Evolutionary conservation across 2,797 vertebrate species (phyloP), one percentile per base, ranked within the genome.

Genomic region (Myotis vivesi): DNA sequence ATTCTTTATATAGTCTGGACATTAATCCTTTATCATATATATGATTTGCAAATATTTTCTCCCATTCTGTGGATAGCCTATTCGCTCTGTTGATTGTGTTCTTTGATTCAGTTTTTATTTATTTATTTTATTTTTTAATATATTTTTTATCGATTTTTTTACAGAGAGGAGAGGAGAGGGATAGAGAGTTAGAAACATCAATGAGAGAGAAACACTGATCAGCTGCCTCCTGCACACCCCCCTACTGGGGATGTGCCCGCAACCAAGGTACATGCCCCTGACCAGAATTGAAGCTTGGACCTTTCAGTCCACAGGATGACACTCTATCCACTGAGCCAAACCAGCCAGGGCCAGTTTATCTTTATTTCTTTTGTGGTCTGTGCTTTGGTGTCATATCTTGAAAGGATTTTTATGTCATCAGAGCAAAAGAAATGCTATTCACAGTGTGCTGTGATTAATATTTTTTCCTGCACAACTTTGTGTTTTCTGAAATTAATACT

Each of bases 401-500:
- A 44, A 84, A 92, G 73, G 33, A 76, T 68, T 91, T 95, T 53
- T 62, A 87, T 72, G 25, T 25, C 41, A 55, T 68, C 41, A 23
- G 53, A 87, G 81, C n/a, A 83, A 85, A 95, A 66, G 30, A 88
- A 91, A 87, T 76, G 49, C n/a, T 80, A 68, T 84, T 76, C 36
- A 68, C 66, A 77, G 76, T 68, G 66, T 89, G 49, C 33, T 4
- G 0, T 81, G 71, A 51, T 92, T 79, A 87, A 62, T 69, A 71
- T 76, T 38, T 83, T 82, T 90, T 83, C 49, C 66, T 82, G 28
- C 9, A 92, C 10, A 59, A 57, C 25, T 87, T 87, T 89, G 38
- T 83, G 71, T 80, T 64, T 81, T 84, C 23, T 93, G 8, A 49
- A 91, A 93, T 95, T 91, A 95, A 80, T 96, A 66, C 89, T 77